A percentile compares a stretch with the other conserved stretches of the same genome.
phyloP scores from a whole-genome alignment of 2,888 invertebrate species.

The Heliconius charithonia region DNA sequence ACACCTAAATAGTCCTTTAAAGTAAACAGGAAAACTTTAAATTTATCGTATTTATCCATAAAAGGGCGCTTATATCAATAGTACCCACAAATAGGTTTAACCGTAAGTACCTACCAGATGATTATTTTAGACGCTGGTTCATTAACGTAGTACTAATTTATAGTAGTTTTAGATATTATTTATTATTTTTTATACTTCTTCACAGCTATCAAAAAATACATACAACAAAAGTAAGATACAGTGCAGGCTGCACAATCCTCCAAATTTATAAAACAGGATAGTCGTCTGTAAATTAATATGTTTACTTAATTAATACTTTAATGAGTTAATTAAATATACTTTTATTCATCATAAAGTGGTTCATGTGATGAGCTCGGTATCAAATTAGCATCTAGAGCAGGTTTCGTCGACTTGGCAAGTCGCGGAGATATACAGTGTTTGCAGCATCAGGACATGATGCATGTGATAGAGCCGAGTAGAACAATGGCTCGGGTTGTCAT shows the following conservation, averaged over 20 bases:
- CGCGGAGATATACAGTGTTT: neutral
- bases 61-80: no score
- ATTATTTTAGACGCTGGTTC: no score
- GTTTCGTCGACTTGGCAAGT: neutral
- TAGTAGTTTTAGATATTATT: no score
- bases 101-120: no score
- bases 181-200: no score
- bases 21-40: no score
- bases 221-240: neutral
- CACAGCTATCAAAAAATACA: no score
- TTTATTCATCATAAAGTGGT: neutral
- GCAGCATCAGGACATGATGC: slow-evolving; percentile 26
- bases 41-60: no score
- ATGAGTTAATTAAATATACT: slow-evolving; percentile 5
- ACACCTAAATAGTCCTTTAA: no score
- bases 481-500: slow-evolving; percentile 43
- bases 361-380: neutral
- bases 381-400: neutral
- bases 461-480: slow-evolving; percentile 39
- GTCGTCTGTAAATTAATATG: neutral
- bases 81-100: no score
- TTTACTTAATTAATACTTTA: neutral
- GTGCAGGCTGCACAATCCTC: neutral
- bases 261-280: no score
- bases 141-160: no score